Evolutionary conservation across 2,113 vertebrate species (phyloP), one percentile per base, ranked within the genome.

Genomic region (Sclerurus mexicanus): DNA sequence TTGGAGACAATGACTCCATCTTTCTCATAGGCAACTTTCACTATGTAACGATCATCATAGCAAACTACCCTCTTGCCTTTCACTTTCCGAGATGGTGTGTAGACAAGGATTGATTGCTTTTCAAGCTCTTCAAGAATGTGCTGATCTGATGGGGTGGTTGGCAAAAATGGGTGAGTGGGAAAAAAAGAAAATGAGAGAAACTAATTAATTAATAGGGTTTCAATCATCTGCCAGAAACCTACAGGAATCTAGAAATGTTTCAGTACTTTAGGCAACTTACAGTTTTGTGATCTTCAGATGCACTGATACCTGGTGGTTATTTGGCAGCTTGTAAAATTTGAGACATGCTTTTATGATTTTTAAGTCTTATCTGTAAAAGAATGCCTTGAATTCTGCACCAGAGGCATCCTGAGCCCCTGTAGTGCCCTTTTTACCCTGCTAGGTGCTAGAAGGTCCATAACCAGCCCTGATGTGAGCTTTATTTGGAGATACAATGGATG

Each of bases 1-100:
- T 99, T 99, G 97, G 99, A 99, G 77, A 99, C 99, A 13, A 99
- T 99, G 89, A 99, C 85, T 46, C 99, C 99, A 0, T 99, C 98
- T 2, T 89, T 97, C 56, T 98, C 98, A 5, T 98, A 98, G 55
- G 99, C 99, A 79, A 99, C 97, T 96, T 98, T 99, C 78, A 99
- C 96, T 33, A 99, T 98, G 95, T 99, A 99, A 42, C 99, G 98
- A 95, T 99, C 99, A 0, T 99, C 99, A 0, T 99, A 99, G 95
- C 99, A 99, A 88, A 99, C 98, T 40, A 99, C 98, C 30, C 99
- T 95, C 97, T 98, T 99, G 49, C 99, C 99, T 9, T 98, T 99
- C 27, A 99, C 98, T 33, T 98, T 98, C 88, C 99, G 98, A 4
- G 99, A 99, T 0, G 99, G 99, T 0, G 99, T 99, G 93, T 98